Evolutionary conservation across 2,888 invertebrate species (phyloP).

Genomic region (Alviniconcha strummeri): DNA sequence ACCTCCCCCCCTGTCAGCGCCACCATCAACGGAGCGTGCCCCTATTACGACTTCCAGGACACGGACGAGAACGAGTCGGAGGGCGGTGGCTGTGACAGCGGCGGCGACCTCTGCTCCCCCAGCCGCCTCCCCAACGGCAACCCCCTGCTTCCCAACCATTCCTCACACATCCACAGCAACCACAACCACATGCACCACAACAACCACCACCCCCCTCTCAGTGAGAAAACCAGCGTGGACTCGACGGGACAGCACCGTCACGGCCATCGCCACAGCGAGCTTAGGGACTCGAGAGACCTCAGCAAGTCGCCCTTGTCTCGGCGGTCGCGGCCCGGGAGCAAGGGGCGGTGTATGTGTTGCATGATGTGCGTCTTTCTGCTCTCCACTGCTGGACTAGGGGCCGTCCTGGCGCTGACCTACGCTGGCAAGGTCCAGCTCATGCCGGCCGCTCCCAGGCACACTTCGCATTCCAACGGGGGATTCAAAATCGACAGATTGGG

Average conservation of each 20-base stretch:
- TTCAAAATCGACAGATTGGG: slow-evolving; percentile 19
- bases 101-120: neutral
- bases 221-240: slow-evolving; percentile 25
- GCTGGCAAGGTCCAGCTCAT: slow-evolving; percentile 29
- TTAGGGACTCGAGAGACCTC: slow-evolving; percentile 19
- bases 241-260: neutral
- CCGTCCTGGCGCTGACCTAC: slow-evolving; percentile 28
- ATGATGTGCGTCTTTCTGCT: slow-evolving; percentile 33
- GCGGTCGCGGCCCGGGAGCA: slow-evolving; percentile 23
- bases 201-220: slow-evolving; percentile 21
- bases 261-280: neutral
- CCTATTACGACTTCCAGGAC: slow-evolving; percentile 32
- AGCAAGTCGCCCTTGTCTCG: slow-evolving; percentile 31
- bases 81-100: slow-evolving; percentile 18
- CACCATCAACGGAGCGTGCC: neutral
- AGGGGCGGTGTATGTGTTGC: slow-evolving; percentile 33
- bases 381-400: slow-evolving; percentile 32
- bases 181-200: slow-evolving; percentile 1
- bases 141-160: slow-evolving; percentile 2
- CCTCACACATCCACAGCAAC: neutral
- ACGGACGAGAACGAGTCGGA: slow-evolving; percentile 32
- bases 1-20: neutral
- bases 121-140: slow-evolving; percentile 10
- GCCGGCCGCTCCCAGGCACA: neutral
- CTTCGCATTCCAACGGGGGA: slow-evolving; percentile 28